phyloP scores from a whole-genome alignment of 2,797 vertebrate genomes.

The Tapera naevia region DNA sequence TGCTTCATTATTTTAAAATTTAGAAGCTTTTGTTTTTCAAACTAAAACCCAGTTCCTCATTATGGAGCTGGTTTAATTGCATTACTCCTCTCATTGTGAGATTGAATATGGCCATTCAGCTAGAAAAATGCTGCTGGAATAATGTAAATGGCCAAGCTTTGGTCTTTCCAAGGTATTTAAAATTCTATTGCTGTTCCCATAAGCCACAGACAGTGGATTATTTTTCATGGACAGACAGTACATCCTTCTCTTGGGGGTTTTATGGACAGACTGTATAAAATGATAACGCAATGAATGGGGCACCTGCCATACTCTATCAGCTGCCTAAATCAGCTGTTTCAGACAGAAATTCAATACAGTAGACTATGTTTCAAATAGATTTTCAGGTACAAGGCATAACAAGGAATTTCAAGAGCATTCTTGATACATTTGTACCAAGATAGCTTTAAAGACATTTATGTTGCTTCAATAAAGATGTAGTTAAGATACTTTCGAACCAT shows the following conservation, averaged over 20 bases:
- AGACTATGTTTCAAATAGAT: constrained; percentile 62
- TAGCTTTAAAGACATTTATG: constrained; percentile 39
- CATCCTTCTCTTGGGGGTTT: constrained; percentile 72
- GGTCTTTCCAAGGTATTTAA: constrained; percentile 69
- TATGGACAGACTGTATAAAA: constrained; percentile 75
- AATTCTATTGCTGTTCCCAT: constrained; percentile 71
- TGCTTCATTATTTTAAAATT: constrained; percentile 55
- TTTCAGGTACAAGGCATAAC: constrained; percentile 48
- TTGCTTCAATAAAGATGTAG: constrained; percentile 49
- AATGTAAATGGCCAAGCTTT: neutral
- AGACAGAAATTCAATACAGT: constrained; percentile 72
- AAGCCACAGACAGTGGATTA: constrained; percentile 70
- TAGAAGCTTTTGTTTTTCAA: constrained; percentile 40
- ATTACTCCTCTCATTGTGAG: constrained; percentile 21
- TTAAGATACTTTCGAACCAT: constrained; percentile 18
- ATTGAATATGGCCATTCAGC: constrained; percentile 10
- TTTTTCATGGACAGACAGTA: constrained; percentile 72
- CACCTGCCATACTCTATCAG: constrained; percentile 69
- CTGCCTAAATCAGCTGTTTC: constrained; percentile 70
- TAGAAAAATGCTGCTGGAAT: neutral
- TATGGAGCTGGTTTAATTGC: constrained; percentile 61
- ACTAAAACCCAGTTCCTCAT: constrained; percentile 27
- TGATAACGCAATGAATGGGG: constrained; percentile 73
- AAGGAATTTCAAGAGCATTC: constrained; percentile 44
- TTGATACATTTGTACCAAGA: constrained; percentile 14